Evolutionary conservation across 2,113 vertebrate genomes (phyloP).

Genomic region (Saccopteryx bilineata): DNA sequence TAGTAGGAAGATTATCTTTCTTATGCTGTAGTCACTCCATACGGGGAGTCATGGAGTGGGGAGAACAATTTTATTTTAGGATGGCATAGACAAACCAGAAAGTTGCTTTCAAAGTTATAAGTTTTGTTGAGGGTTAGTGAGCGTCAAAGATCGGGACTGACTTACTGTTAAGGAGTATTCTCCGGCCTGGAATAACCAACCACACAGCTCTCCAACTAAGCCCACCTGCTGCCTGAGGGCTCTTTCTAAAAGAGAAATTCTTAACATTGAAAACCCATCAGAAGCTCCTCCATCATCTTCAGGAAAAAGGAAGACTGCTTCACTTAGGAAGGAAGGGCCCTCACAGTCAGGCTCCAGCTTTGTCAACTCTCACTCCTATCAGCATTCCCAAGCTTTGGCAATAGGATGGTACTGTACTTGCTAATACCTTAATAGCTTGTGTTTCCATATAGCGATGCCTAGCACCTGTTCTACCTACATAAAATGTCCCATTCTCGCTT

Average conservation of each 20-base stretch:
- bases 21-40: not conserved
- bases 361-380: not conserved
- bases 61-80: not conserved
- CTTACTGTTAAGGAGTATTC: not conserved
- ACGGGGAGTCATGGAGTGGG: not conserved
- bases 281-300: not conserved
- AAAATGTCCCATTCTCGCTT: not conserved
- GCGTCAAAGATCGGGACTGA: not conserved
- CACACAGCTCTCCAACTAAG: not conserved
- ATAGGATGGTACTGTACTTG: not conserved
- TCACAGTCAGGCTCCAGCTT: not conserved
- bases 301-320: not conserved
- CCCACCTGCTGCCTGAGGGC: not conserved
- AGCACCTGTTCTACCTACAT: not conserved
- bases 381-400: not conserved
- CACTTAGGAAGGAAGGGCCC: not conserved
- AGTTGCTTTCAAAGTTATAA: not conserved
- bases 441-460: not conserved
- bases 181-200: not conserved
- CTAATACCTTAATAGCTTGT: not conserved
- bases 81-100: slow-evolving; percentile 1
- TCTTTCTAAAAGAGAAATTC: slow-evolving; percentile 20
- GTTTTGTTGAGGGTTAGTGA: not conserved
- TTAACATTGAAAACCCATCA: not conserved
- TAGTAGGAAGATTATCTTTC: not conserved